Base-by-base conservation (phyloP, 2,797 vertebrate species). In the Melanotaenia boesemani region DNA sequence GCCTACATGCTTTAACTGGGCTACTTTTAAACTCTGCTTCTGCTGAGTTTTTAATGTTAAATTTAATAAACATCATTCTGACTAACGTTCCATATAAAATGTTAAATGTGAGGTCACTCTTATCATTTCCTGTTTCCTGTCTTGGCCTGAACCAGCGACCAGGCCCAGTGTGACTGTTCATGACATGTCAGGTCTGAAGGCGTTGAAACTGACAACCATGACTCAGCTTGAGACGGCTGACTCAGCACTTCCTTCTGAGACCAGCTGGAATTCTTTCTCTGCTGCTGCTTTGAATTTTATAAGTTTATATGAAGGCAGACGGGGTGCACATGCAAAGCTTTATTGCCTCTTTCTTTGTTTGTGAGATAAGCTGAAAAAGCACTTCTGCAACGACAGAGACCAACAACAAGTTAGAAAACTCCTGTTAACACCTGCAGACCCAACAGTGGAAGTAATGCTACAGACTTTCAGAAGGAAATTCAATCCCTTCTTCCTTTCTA, bases 351-450 rank as follows among this genome's bases (percentile, higher is more conserved):
- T 20, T 20, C 6, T 20, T 9, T 48, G 20, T n/a, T 50, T n/a
- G 36, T 52, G 66, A 63, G 72, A 79, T 72, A 70, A 73, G 79
- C 63, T 44, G 60, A 67, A 70, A 78, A 81, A 70, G 39, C 11
- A 5, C 36, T 67, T 57, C 18, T 62, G 48, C 54, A 30, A 72
- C 37, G 61, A 60, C 50, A 3, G 66, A 22, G n/a, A 44, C 30
- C 30, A 46, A 20, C 18, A 46, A 46, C 44, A 46, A 5, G 16
- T 6, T 16, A 46, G 20, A 20, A 6, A 6, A 46, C 44, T 46
- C 16, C 44, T 7, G 5, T 18, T 16, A 18, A 44, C 6, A 6
- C 6, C 16, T 46, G 44, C 44, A 18, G 44, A 2, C 18, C 44
- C 44, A 20, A 46, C 44, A 46, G 44, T 20, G 20, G 44, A 46